Percentiles rank a stretch among this genome's conserved stretches.
These are phyloP conservation scores for Cerastis rubricosa DNA, from an alignment of 2,888 invertebrate genomes.

Conservation along the genomic window DNA sequence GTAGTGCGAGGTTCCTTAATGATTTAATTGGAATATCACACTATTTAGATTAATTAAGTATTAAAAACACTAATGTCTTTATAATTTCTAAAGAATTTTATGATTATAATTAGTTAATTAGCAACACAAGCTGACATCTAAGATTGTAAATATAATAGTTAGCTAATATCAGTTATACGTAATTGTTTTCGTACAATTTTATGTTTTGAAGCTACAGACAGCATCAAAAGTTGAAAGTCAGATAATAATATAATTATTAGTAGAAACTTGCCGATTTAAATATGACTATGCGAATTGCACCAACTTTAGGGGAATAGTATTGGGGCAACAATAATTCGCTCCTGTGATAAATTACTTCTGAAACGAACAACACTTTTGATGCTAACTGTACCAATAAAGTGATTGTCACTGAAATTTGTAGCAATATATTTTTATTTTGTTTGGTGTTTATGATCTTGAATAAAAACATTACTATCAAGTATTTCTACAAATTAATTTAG, in stretches of 20 bases:
- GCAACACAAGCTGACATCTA: conserved; percentile 53
- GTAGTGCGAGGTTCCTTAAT: neutral
- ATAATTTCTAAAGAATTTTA: conserved; percentile 6
- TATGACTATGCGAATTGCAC: neutral
- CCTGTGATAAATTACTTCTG: conserved; percentile 2
- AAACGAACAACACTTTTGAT: conserved; percentile 26
- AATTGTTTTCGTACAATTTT: conserved; percentile 29
- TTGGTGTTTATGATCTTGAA: conserved; percentile 25
- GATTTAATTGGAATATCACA: neutral
- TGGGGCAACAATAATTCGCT: conserved; percentile 1
- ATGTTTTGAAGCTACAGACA: conserved; percentile 23
- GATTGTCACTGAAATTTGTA: conserved; percentile 18
- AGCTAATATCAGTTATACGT: conserved; percentile 45
- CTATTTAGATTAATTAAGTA: neutral
- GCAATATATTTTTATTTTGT: conserved; percentile 36
- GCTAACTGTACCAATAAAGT: conserved; percentile 24
- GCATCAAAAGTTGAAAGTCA: conserved; percentile 13
- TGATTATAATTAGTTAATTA: neutral
- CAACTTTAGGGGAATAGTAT: neutral
- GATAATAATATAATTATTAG: neutral
- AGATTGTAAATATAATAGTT: conserved; percentile 50
- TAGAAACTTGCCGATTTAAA: conserved; percentile 10
- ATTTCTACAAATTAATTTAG: neutral
- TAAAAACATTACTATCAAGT: neutral
- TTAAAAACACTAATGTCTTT: neutral